Evolutionary conservation across 2,113 vertebrate genomes (phyloP).

Genomic region (Poeciliopsis turrubarensis): DNA sequence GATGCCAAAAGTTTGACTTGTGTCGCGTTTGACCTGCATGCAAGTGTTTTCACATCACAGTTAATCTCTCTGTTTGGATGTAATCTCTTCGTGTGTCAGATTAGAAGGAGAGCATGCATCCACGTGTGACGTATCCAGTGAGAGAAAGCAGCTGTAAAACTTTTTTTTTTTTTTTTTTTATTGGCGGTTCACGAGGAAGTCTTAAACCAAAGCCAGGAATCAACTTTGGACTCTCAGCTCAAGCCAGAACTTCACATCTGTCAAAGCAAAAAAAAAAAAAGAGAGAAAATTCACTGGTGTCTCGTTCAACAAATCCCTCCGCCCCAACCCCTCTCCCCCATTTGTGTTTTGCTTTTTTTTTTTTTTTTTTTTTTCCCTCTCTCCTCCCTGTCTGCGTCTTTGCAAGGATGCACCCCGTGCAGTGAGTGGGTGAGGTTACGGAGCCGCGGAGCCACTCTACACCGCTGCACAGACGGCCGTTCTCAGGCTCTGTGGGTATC

Average conservation of each 20-base stretch:
- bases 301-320: too few species aligned
- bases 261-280: too few species aligned
- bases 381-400: background rate
- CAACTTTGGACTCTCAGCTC: constrained; percentile 59
- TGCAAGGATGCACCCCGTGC: constrained; percentile 36
- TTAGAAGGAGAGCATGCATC: background rate
- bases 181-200: constrained; percentile 2
- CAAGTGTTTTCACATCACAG: background rate
- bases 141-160: constrained; percentile 3
- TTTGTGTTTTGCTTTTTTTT: background rate
- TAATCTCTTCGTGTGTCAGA: background rate
- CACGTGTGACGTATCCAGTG: background rate
- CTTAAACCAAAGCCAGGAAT: constrained; percentile 12
- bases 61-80: background rate
- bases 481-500: constrained; percentile 61
- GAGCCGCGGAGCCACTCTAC: constrained; percentile 69
- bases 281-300: too few species aligned
- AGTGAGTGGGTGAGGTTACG: constrained; percentile 64
- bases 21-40: background rate
- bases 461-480: constrained; percentile 63
- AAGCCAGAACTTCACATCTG: too few species aligned
- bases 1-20: background rate
- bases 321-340: too few species aligned
- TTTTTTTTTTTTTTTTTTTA: too few species aligned
- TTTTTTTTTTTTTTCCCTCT: too few species aligned